Evolutionary conservation across 1,140 invertebrate genomes (phyloP), one percentile per base, ranked within the genome.

Genomic region (Drosophila pruinosa): DNA sequence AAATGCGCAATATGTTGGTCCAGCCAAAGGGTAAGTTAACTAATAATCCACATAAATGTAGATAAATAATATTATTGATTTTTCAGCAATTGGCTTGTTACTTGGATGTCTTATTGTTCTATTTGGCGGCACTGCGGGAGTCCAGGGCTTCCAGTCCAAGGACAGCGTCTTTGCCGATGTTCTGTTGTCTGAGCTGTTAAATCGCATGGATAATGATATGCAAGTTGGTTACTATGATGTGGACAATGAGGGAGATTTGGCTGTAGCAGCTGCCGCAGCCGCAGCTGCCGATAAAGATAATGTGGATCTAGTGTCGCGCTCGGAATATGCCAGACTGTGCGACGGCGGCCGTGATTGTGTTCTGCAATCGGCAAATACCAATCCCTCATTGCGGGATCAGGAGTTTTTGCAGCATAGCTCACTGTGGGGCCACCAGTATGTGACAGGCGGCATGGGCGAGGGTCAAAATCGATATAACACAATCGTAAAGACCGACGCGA

Each of bases 321-420:
- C 91, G 26, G 89, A 90, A 94, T 89, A 95, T 36, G 72, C 81
- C 4, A 71, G 75, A 31, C 48, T 90, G 22, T 90, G 80, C 26
- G 79, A 77, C 3, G 93, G 92, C 7, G 74, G 61, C 28, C 62
- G 28, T 12, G 81, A 85, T 28, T 85, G 80, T 36, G 43, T 85
- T 6, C 36, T 85, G 22, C 77, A 68, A 10, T 65, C 76, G 14
- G 67, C 34, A 7, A 71, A 54, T 39, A 93, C 94, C 0, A 94
- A 94, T 91, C 95, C 95, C 1, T 95, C 95, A 70, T 92, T 97
- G 34, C 92, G 97, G 8, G 97, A 99, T 91, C 96, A 97, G 72
- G 98, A 99, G 85, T 98, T 97, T 85, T 78, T 98, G 57, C 95
- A 97, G 78, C 97, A 98, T 86, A 97, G 96, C 89, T 95, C 95